Evolutionary conservation across 2,113 vertebrate species (phyloP), one percentile per base, ranked within the genome.

Genomic region (Corythoichthys intestinalis): DNA sequence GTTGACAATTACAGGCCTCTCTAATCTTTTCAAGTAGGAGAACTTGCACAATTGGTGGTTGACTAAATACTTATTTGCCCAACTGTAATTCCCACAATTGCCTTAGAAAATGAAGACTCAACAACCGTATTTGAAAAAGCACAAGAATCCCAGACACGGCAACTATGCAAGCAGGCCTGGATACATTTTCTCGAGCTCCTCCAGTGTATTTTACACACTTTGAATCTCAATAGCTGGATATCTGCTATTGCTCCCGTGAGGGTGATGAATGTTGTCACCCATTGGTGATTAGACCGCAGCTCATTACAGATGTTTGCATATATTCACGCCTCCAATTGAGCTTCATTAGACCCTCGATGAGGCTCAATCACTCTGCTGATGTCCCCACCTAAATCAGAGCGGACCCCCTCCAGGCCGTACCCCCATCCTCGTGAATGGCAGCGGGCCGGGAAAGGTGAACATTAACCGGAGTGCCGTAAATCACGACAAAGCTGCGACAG

Each of bases 381-480:
- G 72, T 66, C 73, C 72, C 74, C 78, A 74, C 75, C 71, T 71
- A 75, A 78, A 66, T 79, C 66, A 28, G 71, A 72, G 61, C 14
- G 10, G 72, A 75, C 67, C 76, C 57, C 78, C 72, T 77, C 83
- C 7, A 72, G 79, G 84, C 59, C 65, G 73, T 66, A 78, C 79
- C 65, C 71, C 79, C 80, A 77, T 74, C 79, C 73, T 41, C 58
- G 71, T 81, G 83, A 85, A 57, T 35, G 70, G 76, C 70, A 81
- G 72, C 79, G 79, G 47, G 28, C 65, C 11, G 34, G 82, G 65
- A 78, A 74, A 82, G 87, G 84, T 89, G 90, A 92, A 92, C 85
- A 92, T 93, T 92, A 92, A 92, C 91, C 84, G 69, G 77, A 73
- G 83, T 77, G 86, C 70, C 86, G 90, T 92, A 91, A 92, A 93